Base-by-base conservation (phyloP, 2,113 vertebrate species). In the Microcebus griseorufus region DNA sequence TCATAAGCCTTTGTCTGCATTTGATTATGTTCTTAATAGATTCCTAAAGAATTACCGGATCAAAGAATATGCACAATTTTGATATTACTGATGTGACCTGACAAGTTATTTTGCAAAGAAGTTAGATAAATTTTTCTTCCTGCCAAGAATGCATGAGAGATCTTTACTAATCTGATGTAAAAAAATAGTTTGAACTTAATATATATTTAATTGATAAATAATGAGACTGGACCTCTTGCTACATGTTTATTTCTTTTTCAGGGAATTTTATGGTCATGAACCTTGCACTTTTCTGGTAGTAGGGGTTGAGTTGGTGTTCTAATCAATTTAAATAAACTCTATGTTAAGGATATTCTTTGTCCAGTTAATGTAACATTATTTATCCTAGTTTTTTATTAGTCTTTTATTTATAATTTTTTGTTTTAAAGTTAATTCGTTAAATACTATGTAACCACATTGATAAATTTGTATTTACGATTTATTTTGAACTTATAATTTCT, bases 291-390 rank as follows among this genome's bases (percentile, higher is more conserved):
- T 86, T 92, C 88, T 92, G 75, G 20, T 51, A 76, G 34, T n/a
- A 91, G 12, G 32, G 17, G 18, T 53, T 67, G 32, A 83, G 42
- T 0, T 96, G 53, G 51, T 75, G 93, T 80, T 81, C 90, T 93
- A 93, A 80, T 82, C n/a, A 94, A 48, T 64, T 78, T 58, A 79
- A 58, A 90, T 67, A 95, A 95, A 79, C 39, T 32, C 18, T 87
- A 58, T 92, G 27, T 23, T 85, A 92, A 80, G 34, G 37, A 85
- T 73, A 80, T 23, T 90, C 58, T 67, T 76, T 89, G 45, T 70
- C n/a, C 16, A 85, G 37, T 78, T 58, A 85, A 75, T 53, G 4
- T 29, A 84, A 89, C n/a, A 90, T 70, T 67, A 58, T 65, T 62
- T 62, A 62, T 3, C 23, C 60, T 27, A 62, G 80, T 64, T 94